A percentile compares a stretch with the other conserved stretches of the same genome.
Conservation (phyloP, 2,888 invertebrate species). For the Ophioninae sp. region DNA sequence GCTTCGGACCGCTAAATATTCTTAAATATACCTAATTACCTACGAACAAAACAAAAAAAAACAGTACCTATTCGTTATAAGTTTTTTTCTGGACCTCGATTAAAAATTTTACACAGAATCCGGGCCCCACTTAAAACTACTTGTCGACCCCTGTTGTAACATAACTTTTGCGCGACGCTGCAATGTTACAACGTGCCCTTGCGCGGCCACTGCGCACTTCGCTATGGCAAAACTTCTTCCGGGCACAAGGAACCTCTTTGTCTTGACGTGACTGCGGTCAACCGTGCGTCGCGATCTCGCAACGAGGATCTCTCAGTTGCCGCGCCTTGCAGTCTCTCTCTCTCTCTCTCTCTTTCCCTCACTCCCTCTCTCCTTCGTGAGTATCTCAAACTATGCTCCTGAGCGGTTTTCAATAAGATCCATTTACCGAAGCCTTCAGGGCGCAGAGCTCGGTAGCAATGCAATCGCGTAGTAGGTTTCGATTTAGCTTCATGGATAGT, state of each 20-base stretch:
- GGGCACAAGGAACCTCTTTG: constrained; percentile 72
- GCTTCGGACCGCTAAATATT: too few relatives aligned
- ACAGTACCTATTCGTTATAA: too few relatives aligned
- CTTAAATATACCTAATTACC: too few relatives aligned
- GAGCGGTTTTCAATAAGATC: constrained; percentile 43
- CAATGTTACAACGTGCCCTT: constrained; percentile 17
- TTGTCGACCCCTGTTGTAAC: too few relatives aligned
- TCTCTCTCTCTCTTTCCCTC: constrained; percentile 17
- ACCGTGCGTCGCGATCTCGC: constrained; percentile 72
- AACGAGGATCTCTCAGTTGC: constrained; percentile 64
- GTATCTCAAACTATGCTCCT: neutral
- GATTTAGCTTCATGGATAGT: too few relatives aligned
- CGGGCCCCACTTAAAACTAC: too few relatives aligned
- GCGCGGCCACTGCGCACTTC: constrained; percentile 13
- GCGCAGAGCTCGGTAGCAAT: neutral
- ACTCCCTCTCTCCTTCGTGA: neutral
- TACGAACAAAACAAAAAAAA: too few relatives aligned
- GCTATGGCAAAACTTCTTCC: constrained; percentile 69
- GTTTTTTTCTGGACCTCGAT: too few relatives aligned
- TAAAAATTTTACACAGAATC: too few relatives aligned
- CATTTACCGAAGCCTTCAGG: constrained; percentile 51
- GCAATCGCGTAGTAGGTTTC: too few relatives aligned
- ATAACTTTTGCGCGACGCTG: too few relatives aligned
- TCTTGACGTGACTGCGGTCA: constrained; percentile 72
- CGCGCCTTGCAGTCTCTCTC: constrained; percentile 12